Evolutionary conservation across 2,888 invertebrate genomes (phyloP), one percentile per base, ranked within the genome.

Genomic region (Ophion ventricosus): DNA sequence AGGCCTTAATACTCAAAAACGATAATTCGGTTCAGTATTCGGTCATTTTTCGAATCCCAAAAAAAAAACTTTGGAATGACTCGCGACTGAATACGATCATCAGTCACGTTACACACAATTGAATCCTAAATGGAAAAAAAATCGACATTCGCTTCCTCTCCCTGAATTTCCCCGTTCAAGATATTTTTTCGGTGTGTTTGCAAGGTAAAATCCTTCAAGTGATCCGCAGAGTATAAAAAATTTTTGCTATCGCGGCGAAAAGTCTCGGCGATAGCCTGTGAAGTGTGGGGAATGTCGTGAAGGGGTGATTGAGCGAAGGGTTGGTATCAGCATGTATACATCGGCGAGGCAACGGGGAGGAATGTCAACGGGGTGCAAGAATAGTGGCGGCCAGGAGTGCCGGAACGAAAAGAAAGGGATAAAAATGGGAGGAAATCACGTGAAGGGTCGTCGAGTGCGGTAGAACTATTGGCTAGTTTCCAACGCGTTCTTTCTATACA

Each of bases 351-450:
- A 49, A 25, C 26, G 23, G 8, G 49, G 29, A 72, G 35, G 61
- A 74, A 73, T 59, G 26, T 59, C 72, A 73, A 35, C 43, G 72
- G 72, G 72, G 72, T 40, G 72, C 59, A 23, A 73, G 57, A 74
- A 43, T 49, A 40, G 59, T 59, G 59, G 59, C 20, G 56, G 56
- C 10, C 1, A 56, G 35, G 35, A 35, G 40, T 25, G 56, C 40
- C 11, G 29, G n/a, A 26, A 29, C 10, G n/a, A 29, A 26, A 70
- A 40, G 59, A 59, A 59, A 59, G 17, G 23, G 23, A 56, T 35
- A 59, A 61, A 74, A 74, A 74, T 43, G 49, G 17, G 17, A 43
- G 40, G n/a, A 40, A 72, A 59, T 54, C 17, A 35, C 23, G 57
- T 72, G 56, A 57, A 57, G 26, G 23, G 29, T 35, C 14, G 69